Evolutionary conservation across 2,888 invertebrate genomes (phyloP).

Genomic region (Ophion ventricosus): DNA sequence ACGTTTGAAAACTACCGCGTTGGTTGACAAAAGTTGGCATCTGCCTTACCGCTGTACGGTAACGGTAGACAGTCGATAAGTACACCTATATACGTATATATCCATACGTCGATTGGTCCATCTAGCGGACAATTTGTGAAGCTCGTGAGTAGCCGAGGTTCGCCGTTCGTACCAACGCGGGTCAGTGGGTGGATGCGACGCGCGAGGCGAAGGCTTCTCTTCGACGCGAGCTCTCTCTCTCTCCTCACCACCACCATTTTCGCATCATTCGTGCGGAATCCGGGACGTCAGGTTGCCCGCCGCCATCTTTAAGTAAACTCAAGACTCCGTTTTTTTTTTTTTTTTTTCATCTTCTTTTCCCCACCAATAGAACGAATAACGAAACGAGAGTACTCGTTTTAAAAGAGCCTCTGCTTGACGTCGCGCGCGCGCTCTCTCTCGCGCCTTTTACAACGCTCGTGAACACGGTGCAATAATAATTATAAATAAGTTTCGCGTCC

Average conservation of each 20-base stretch:
- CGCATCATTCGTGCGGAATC: conserved; percentile 78
- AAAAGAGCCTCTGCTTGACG: background rate
- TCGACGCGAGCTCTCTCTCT: conserved; percentile 57
- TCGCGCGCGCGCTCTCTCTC: no score
- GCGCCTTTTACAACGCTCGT: conserved; percentile 14
- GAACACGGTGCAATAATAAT: conserved; percentile 40
- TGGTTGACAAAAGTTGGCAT: background rate
- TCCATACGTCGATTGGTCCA: background rate
- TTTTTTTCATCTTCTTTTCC: conserved; percentile 28
- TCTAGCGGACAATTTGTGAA: background rate
- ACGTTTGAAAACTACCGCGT: background rate
- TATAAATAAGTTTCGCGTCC: conserved; percentile 25
- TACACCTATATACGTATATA: background rate
- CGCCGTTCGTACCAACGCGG: conserved; percentile 53
- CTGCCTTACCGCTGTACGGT: background rate
- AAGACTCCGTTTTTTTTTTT: no score
- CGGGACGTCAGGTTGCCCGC: conserved; percentile 74
- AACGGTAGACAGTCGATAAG: background rate
- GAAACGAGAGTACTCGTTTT: background rate
- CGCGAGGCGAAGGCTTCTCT: conserved; percentile 63
- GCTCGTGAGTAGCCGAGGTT: background rate
- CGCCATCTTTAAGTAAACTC: conserved; percentile 78
- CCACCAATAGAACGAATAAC: conserved; percentile 12
- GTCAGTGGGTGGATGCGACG: conserved; percentile 66
- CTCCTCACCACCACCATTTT: conserved; percentile 72